phyloP scores from a whole-genome alignment of 2,888 invertebrate genomes.

The Strigamia maritima region DNA sequence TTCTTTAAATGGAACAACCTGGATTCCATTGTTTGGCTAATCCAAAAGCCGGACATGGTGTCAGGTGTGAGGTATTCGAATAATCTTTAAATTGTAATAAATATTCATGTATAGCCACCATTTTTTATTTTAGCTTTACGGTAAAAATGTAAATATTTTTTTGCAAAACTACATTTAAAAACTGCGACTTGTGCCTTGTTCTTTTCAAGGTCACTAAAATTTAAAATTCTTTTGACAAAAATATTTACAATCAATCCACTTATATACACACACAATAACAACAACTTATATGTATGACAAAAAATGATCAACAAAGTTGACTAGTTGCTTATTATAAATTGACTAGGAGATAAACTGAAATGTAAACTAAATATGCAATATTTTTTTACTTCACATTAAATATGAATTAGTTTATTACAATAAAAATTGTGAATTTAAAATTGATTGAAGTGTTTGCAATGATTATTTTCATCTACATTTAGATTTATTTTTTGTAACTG shows the following conservation, averaged over 20 bases:
- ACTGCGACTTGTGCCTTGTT: neutral
- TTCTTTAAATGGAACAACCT: too few species aligned
- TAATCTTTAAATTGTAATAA: neutral
- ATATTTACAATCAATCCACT: constrained; percentile 25
- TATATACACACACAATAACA: constrained; percentile 15
- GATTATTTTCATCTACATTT: neutral
- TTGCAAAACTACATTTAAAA: constrained; percentile 18
- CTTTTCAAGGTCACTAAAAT: neutral
- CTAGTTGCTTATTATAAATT: neutral
- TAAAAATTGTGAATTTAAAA: neutral
- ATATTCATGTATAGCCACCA: neutral
- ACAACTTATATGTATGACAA: neutral
- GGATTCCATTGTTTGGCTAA: too few species aligned
- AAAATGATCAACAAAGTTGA: neutral
- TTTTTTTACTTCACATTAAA: neutral
- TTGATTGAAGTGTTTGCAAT: too few species aligned
- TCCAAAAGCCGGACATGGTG: too few species aligned
- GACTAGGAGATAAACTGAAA: constrained; percentile 12
- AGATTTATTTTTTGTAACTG: neutral
- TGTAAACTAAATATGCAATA: neutral
- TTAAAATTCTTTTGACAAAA: neutral
- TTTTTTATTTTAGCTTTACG: constrained; percentile 13
- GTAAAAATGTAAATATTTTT: neutral
- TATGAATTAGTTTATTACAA: neutral
- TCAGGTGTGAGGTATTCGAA: too few species aligned